Conservation (phyloP, 1,140 invertebrate genomes). For the Agrilus planipennis region DNA sequence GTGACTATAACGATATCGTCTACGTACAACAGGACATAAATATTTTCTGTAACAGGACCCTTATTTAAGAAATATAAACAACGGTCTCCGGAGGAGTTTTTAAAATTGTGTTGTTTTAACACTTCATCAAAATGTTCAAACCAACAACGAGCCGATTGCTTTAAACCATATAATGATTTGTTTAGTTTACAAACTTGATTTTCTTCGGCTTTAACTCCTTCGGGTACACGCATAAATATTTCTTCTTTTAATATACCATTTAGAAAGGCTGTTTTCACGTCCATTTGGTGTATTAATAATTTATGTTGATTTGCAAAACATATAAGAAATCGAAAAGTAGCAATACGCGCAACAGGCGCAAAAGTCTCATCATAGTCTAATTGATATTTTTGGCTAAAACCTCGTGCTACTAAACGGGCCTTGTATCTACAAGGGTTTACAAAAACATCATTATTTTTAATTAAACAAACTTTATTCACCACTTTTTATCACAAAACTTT, state of each 20-base stretch:
- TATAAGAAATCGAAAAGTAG: constrained; percentile 24
- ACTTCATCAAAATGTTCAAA: neutral
- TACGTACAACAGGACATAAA: neutral
- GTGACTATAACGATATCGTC: neutral
- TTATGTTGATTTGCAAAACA: constrained; percentile 15
- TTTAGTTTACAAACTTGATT: constrained; percentile 1
- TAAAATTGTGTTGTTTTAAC: neutral
- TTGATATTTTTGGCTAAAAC: constrained; percentile 25
- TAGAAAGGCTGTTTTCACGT: no score
- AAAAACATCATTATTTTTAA: constrained; percentile 17
- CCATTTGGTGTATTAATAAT: constrained; percentile 19
- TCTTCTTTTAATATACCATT: neutral
- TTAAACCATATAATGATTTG: neutral
- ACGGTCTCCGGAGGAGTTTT: neutral
- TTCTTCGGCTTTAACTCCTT: neutral
- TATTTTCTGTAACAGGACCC: neutral
- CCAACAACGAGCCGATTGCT: neutral
- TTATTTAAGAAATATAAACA: neutral
- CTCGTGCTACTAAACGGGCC: constrained; percentile 34
- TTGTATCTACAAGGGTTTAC: constrained; percentile 22
- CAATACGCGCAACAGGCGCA: constrained; percentile 22
- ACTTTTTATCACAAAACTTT: constrained; percentile 26
- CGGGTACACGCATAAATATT: neutral
- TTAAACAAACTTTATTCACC: constrained; percentile 29
- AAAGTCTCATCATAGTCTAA: constrained; percentile 29